A percentile compares a stretch with the other conserved stretches of the same genome.
Evolutionary conservation across 2,113 vertebrate genomes (phyloP).

Genomic region (Fulica atra): DNA sequence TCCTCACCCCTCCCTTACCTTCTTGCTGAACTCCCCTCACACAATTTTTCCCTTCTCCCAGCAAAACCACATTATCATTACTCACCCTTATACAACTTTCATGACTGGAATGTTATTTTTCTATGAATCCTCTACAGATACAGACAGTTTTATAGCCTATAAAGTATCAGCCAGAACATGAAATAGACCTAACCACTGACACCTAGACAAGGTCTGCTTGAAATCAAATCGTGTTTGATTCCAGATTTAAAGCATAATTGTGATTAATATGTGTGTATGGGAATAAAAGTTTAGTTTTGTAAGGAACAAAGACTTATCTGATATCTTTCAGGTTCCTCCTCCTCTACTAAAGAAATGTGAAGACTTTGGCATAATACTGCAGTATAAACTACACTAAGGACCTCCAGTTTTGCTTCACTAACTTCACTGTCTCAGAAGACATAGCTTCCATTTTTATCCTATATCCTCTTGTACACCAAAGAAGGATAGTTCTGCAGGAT

Average conservation of each 20-base stretch:
- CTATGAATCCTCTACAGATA: neutral
- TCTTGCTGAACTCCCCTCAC: neutral
- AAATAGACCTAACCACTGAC: slow-evolving; percentile 8
- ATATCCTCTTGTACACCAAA: neutral
- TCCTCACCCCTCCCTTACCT: neutral
- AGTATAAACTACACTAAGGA: neutral
- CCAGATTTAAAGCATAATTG: neutral
- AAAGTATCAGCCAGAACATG: neutral
- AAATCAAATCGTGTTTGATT: neutral
- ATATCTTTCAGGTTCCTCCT: neutral
- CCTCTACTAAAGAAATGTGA: neutral
- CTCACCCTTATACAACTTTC: neutral
- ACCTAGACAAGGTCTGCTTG: neutral
- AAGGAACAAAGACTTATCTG: neutral
- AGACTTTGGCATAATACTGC: neutral
- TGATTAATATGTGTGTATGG: neutral
- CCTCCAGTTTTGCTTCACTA: neutral
- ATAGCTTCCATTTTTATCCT: neutral
- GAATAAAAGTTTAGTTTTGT: neutral
- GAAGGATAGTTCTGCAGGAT: neutral
- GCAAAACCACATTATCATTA: neutral
- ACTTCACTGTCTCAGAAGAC: neutral
- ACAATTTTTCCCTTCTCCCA: neutral
- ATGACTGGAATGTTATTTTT: slow-evolving; percentile 14
- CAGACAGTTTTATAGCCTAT: slow-evolving; percentile 28